These are phyloP conservation scores for Eucriotettix oculatus DNA, from an alignment of 2,888 invertebrate genomes.

Conservation along the genomic window DNA sequence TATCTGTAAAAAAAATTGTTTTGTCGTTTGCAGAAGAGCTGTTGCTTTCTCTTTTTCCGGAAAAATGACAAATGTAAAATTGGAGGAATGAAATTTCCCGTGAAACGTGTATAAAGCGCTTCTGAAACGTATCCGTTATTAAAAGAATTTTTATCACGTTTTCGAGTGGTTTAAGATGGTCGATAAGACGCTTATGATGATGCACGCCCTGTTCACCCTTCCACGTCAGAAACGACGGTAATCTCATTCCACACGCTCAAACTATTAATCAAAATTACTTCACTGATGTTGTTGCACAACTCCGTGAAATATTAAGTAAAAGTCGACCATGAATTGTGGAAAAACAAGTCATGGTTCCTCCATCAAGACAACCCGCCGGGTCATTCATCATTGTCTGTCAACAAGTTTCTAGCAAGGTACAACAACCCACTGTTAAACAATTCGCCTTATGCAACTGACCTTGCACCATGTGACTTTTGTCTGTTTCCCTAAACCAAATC, in stretches of 20 bases:
- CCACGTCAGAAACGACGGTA: background rate
- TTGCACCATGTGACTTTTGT: background rate
- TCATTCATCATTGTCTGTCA: constrained; percentile 3
- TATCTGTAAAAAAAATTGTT: no score
- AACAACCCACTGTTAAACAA: background rate
- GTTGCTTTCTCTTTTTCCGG: no score
- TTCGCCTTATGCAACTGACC: background rate
- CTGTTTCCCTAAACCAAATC: no score
- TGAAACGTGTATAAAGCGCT: background rate
- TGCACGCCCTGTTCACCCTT: background rate
- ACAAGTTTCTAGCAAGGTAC: constrained; percentile 4
- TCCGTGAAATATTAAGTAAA: background rate
- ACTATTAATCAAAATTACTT: background rate
- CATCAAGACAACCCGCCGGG: constrained; percentile 2
- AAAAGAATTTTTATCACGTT: background rate
- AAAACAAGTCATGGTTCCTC: no score
- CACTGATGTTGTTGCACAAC: background rate
- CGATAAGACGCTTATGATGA: background rate
- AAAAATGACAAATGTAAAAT: background rate
- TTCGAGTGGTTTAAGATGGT: background rate
- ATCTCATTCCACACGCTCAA: background rate
- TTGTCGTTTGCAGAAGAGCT: no score
- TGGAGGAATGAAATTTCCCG: background rate
- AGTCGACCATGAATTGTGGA: background rate
- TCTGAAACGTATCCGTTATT: background rate